Evolutionary conservation across 1,140 invertebrate species (phyloP).

Genomic region (Holotrichia oblita): DNA sequence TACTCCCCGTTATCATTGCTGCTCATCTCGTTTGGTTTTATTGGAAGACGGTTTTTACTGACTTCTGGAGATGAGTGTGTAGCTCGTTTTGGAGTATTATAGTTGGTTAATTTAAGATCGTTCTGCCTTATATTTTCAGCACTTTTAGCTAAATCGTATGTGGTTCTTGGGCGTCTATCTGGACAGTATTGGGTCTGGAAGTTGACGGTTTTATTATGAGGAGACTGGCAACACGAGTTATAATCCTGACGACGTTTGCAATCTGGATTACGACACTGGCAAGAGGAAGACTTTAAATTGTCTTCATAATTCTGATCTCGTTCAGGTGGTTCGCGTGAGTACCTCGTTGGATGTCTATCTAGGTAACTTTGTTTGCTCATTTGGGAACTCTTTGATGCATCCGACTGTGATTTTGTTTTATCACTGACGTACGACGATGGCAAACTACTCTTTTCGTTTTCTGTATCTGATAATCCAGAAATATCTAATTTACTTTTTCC

Average conservation of each 20-base stretch:
- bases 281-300: not conserved
- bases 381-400: not conserved
- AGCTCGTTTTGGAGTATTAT: not conserved
- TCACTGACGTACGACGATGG: too few relatives aligned
- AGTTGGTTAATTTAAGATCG: not conserved
- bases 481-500: not conserved
- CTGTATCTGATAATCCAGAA: not conserved
- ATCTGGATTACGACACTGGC: slow-evolving; percentile 17
- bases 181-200: not conserved
- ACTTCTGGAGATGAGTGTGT: slow-evolving; percentile 27
- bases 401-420: not conserved
- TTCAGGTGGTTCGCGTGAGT: slow-evolving; percentile 47
- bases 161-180: slow-evolving; percentile 20
- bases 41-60: slow-evolving; percentile 19
- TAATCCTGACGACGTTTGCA: slow-evolving; percentile 7
- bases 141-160: slow-evolving; percentile 37
- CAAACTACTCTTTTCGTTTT: not conserved
- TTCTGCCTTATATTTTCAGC: slow-evolving; percentile 34
- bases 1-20: slow-evolving; percentile 7
- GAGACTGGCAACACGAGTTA: not conserved
- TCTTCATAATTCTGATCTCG: slow-evolving; percentile 42
- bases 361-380: slow-evolving; percentile 22
- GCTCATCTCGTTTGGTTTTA: slow-evolving; percentile 27
- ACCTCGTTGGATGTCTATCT: slow-evolving; percentile 25
- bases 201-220: not conserved